phyloP scores from a whole-genome alignment of 1,140 invertebrate genomes.

The Camponotus floridanus region DNA sequence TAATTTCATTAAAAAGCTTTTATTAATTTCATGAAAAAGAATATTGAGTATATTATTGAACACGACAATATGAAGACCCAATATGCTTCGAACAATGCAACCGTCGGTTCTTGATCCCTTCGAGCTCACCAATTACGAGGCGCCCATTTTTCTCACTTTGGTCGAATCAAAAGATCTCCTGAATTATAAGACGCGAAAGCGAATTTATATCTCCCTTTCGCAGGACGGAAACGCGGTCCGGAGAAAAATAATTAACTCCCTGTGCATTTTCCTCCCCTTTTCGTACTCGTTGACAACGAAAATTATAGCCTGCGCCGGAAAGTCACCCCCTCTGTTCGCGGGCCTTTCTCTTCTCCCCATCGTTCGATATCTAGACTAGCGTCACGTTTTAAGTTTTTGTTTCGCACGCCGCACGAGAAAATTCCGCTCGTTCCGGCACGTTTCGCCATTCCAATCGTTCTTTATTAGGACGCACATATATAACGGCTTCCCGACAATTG shows the following conservation, averaged over 20 bases:
- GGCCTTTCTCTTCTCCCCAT: slow-evolving; percentile 42
- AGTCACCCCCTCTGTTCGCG: slow-evolving; percentile 31
- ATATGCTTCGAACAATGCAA: slow-evolving; percentile 3
- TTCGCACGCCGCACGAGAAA: slow-evolving; percentile 14
- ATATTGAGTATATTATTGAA: not conserved
- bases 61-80: not conserved
- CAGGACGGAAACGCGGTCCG: not conserved
- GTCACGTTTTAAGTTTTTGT: slow-evolving; percentile 62
- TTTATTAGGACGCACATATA: slow-evolving; percentile 58
- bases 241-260: slow-evolving; percentile 61
- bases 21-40: not conserved
- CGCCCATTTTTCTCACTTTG: slow-evolving; percentile 53
- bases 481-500: slow-evolving; percentile 38
- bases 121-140: slow-evolving; percentile 45
- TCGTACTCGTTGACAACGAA: slow-evolving; percentile 46
- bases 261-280: not conserved
- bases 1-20: not conserved
- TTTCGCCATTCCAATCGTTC: slow-evolving; percentile 46
- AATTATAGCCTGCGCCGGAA: slow-evolving; percentile 43
- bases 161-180: slow-evolving; percentile 39
- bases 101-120: slow-evolving; percentile 15
- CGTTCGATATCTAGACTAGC: slow-evolving; percentile 41
- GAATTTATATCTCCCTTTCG: slow-evolving; percentile 55
- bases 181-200: slow-evolving; percentile 45
- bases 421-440: slow-evolving; percentile 49